These are phyloP conservation scores for Astreopora myriophthalma DNA, from an alignment of 64 coral and sea anemone species.

Conservation along the genomic window DNA sequence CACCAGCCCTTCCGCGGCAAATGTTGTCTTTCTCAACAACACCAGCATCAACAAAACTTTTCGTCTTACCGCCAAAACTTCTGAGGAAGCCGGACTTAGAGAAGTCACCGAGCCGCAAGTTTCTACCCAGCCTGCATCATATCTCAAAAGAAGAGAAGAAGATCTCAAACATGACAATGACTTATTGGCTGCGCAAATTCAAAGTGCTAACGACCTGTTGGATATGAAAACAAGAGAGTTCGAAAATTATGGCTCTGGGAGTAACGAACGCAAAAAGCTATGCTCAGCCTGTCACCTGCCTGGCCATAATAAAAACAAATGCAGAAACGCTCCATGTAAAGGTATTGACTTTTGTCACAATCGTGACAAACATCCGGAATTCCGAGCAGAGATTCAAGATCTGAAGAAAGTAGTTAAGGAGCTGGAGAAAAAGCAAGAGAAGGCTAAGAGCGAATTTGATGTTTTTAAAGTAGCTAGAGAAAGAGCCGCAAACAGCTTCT, in stretches of 20 bases:
- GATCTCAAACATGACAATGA: too few species aligned
- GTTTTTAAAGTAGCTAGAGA: too few species aligned
- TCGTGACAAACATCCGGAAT: too few species aligned
- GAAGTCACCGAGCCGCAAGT: background rate
- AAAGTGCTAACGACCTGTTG: too few species aligned
- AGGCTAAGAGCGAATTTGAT: too few species aligned
- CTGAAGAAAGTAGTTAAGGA: too few species aligned
- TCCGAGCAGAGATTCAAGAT: too few species aligned
- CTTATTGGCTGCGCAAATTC: too few species aligned
- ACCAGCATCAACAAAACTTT: background rate
- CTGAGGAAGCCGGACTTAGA: background rate
- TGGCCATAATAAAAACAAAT: slow-evolving; percentile 17
- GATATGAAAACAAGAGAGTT: background rate
- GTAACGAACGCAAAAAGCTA: background rate
- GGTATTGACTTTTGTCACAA: too few species aligned
- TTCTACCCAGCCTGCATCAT: background rate
- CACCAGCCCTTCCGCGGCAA: background rate
- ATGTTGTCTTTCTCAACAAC: background rate
- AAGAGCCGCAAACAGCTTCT: too few species aligned
- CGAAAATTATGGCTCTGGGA: background rate
- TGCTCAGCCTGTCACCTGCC: slow-evolving; percentile 14
- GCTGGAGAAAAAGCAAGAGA: too few species aligned
- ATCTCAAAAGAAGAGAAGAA: too few species aligned
- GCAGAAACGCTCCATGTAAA: background rate
- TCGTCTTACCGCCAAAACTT: background rate